Conservation (phyloP, 2,888 invertebrate genomes). For the Muschampia plurimacula region DNA sequence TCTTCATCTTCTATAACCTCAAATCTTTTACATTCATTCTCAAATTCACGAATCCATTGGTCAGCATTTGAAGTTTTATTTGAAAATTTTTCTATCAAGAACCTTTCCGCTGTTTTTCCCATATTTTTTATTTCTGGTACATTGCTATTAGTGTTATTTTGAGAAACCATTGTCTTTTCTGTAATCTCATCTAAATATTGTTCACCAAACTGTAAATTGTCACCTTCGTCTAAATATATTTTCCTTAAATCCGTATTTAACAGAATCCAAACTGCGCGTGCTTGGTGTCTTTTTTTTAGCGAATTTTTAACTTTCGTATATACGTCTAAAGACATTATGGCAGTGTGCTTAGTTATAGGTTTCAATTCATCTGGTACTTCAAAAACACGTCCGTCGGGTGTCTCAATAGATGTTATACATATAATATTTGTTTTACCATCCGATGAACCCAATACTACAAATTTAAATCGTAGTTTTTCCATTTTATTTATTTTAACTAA, state of each 20-base stretch:
- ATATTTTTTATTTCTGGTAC: not conserved
- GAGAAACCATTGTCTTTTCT: not conserved
- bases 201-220: slow-evolving; percentile 38
- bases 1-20: slow-evolving; percentile 32
- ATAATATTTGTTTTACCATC: not conserved
- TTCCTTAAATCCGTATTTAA: slow-evolving; percentile 20
- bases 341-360: slow-evolving; percentile 20
- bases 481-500: not conserved
- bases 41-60: slow-evolving; percentile 41
- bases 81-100: slow-evolving; percentile 28
- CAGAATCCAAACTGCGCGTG: slow-evolving; percentile 31
- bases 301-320: slow-evolving; percentile 33
- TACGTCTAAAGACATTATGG: slow-evolving; percentile 10
- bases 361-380: not conserved
- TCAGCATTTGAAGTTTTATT: slow-evolving; percentile 29
- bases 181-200: slow-evolving; percentile 29
- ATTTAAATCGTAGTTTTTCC: not conserved
- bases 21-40: slow-evolving; percentile 41
- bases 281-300: slow-evolving; percentile 37
- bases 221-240: slow-evolving; percentile 29
- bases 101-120: slow-evolving; percentile 1
- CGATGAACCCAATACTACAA: not conserved
- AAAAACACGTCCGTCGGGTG: not conserved
- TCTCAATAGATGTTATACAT: not conserved
- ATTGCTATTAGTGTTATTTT: not conserved